A percentile compares a stretch with the other conserved stretches of the same genome.
These are phyloP conservation scores for Crotophaga sulcirostris DNA, from an alignment of 2,113 vertebrate genomes.

Conservation along the genomic window DNA sequence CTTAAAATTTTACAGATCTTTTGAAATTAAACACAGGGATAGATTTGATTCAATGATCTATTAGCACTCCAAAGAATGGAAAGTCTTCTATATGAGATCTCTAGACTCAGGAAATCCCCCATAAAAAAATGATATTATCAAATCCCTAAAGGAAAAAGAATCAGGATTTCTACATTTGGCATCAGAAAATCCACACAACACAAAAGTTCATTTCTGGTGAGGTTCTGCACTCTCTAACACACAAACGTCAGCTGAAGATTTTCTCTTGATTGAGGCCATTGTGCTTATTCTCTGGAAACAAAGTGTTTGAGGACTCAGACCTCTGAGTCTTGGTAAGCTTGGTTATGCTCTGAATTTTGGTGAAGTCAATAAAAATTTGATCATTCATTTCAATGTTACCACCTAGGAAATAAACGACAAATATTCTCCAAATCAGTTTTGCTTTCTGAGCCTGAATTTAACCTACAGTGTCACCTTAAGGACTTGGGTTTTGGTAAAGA, in stretches of 20 bases:
- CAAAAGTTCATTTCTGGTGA: neutral
- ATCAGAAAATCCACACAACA: neutral
- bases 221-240: neutral
- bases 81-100: neutral
- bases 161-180: neutral
- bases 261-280: neutral
- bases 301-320: neutral
- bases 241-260: neutral
- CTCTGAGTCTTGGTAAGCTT: neutral
- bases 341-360: neutral
- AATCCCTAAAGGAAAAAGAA: neutral
- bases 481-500: neutral
- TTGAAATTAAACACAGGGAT: neutral
- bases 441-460: neutral
- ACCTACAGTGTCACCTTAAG: neutral
- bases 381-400: neutral
- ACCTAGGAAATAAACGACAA: neutral
- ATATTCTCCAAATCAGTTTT: neutral
- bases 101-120: neutral
- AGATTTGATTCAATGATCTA: neutral
- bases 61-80: neutral
- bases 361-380: neutral
- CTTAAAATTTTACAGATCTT: neutral
- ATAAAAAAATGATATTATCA: neutral
- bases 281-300: neutral